Base-by-base conservation (phyloP, 2,797 vertebrate species). In the Hydrolagus colliei region DNA sequence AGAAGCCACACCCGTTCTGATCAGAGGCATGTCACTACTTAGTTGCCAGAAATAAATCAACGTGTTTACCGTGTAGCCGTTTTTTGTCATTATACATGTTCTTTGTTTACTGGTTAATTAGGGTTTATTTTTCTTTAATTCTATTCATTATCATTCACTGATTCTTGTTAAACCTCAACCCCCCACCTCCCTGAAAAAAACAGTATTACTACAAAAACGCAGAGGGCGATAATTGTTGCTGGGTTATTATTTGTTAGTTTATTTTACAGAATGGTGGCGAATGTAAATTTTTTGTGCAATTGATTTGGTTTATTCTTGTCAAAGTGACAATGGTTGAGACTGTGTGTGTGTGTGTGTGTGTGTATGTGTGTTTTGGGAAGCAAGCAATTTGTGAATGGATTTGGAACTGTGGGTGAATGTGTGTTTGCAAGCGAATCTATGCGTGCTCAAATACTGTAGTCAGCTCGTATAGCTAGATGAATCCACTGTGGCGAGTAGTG, bases 161-260 rank as follows among this genome's bases (percentile, higher is more conserved):
- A 68, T 52, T 18, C 65, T 61, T 84, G 32, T 27, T 41, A 10
- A 35, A 12, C 35, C 10, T 10, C n/a, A 71, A 84, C 41, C 41
- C 41, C 41, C 41, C 41, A 6, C 41, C 41, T 1, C 41, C 73
- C 72, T 62, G 27, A 73, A 41, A 72, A 63, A 73, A 41, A 72
- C n/a, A 22, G 11, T 35, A 73, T 67, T 71, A 86, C 14, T 82
- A 27, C 59, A 22, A 20, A 80, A 65, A 65, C 59, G 22, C 11
- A 52, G 72, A 76, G 72, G 14, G 7, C 10, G 12, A 32, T 72
- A 74, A 52, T 71, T 80, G 27, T 74, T 52, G 65, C 14, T 20
- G 32, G 16, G 52, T 75, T 52, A 18, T 77, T 52, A 77, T 77
- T 61, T 87, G 86, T 85, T 72, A 85, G 27, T 20, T 65, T 35